phyloP scores from a whole-genome alignment of 1,140 invertebrate species.

The Lasioglossum baleicum region DNA sequence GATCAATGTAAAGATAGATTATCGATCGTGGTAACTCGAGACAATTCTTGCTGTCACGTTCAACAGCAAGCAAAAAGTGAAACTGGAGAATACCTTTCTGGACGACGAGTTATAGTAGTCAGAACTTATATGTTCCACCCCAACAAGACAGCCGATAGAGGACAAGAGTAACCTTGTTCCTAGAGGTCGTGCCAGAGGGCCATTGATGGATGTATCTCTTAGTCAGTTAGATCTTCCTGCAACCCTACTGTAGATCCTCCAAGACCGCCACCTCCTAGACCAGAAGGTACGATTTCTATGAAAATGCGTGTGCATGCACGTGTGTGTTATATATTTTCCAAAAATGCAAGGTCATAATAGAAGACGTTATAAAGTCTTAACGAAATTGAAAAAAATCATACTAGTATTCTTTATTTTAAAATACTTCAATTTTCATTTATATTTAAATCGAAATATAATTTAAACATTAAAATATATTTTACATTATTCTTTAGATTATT shows the following conservation, averaged over 20 bases:
- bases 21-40: constrained; percentile 91
- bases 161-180: constrained; percentile 87
- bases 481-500: constrained; percentile 85
- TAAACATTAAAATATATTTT: no score
- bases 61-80: constrained; percentile 70
- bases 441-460: no score
- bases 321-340: no score
- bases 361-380: no score
- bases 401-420: no score
- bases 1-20: constrained; percentile 95
- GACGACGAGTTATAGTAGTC: constrained; percentile 88
- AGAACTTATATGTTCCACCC: constrained; percentile 96
- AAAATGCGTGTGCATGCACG: no score
- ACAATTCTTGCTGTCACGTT: constrained; percentile 73
- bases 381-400: no score
- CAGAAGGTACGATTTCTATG: constrained; percentile 89
- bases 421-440: no score
- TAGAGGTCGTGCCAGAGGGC: constrained; percentile 85
- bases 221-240: constrained; percentile 83
- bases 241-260: constrained; percentile 86
- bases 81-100: constrained; percentile 75
- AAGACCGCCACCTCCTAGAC: constrained; percentile 90
- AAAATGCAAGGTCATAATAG: no score
- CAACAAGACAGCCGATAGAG: constrained; percentile 83
- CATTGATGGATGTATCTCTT: constrained; percentile 84